Base-by-base conservation (phyloP, 2,797 vertebrate genomes). In the Amazona ochrocephala region DNA sequence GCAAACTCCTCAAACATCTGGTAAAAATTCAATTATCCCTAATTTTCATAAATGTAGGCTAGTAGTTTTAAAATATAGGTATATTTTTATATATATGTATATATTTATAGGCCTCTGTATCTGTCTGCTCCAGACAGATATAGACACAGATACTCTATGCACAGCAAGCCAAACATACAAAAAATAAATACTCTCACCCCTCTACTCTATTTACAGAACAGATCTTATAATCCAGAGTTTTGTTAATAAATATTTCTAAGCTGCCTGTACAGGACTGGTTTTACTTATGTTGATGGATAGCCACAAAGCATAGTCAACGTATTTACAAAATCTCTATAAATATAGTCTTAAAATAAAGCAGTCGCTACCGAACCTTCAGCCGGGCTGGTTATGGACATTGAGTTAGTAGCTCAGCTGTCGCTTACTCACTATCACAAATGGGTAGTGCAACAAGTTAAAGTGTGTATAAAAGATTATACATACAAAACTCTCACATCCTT, bases 391-490 rank as follows among this genome's bases (percentile, higher is more conserved):
- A 97, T 98, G 93, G 97, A 97, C 97, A 97, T 79, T 64, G 68
- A 92, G 97, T 98, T 97, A 98, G 97, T 98, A 96, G 97, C 97
- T 98, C 96, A 97, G 97, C 97, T 96, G 96, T 97, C 75, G 97
- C 96, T 96, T 93, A 92, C 95, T 97, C 97, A 97, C 96, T 97
- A 96, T 96, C 96, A 97, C 92, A 96, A 96, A 96, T 95, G 97
- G 97, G 96, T 98, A 98, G 98, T 98, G 98, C 98, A 98, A 97
- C 98, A 98, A 98, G 98, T 98, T 98, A 98, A 98, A 98, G 97
- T 91, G 97, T 98, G 98, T 98, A 98, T 98, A 98, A 98, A 98
- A 98, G 98, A 98, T 98, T 98, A 98, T 98, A 98, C 98, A 97
- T 98, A 98, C 98, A 96, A 98, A 98, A 97, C 97, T 98, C 97